Conservation (phyloP, 2,113 vertebrate species). For the Zingel zingel region DNA sequence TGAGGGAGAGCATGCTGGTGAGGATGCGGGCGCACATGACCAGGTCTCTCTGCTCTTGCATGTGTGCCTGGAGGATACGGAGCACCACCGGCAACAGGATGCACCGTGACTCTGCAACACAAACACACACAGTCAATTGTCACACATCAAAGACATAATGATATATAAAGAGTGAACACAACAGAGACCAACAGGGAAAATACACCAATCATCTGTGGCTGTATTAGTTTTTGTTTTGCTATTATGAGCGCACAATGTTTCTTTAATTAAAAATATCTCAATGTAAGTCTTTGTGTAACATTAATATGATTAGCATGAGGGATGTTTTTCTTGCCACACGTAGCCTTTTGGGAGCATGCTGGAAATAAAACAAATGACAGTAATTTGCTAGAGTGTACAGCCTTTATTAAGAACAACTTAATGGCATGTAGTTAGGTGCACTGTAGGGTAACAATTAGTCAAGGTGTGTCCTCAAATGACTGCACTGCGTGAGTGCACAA, state of each 20-base stretch:
- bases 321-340: conserved; percentile 19
- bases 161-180: not conserved
- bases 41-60: conserved; percentile 97
- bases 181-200: not conserved
- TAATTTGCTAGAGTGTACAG: conserved; percentile 37
- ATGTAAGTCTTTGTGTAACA: conserved; percentile 1
- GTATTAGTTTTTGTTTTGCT: not conserved
- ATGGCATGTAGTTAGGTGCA: conserved; percentile 28
- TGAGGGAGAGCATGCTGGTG: conserved; percentile 96
- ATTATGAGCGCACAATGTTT: not conserved
- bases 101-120: conserved; percentile 90
- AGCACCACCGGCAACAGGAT: conserved; percentile 95
- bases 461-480: conserved; percentile 33
- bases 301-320: conserved; percentile 29
- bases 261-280: conserved; percentile 22
- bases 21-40: conserved; percentile 97
- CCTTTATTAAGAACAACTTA: conserved; percentile 57
- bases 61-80: conserved; percentile 93
- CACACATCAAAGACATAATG: not conserved
- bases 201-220: not conserved
- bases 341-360: conserved; percentile 13
- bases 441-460: conserved; percentile 44
- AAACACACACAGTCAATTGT: conserved; percentile 11
- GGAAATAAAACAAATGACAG: conserved; percentile 23
- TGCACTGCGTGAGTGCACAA: not conserved